phyloP scores from a whole-genome alignment of 2,113 vertebrate species.

The Isurus oxyrinchus region DNA sequence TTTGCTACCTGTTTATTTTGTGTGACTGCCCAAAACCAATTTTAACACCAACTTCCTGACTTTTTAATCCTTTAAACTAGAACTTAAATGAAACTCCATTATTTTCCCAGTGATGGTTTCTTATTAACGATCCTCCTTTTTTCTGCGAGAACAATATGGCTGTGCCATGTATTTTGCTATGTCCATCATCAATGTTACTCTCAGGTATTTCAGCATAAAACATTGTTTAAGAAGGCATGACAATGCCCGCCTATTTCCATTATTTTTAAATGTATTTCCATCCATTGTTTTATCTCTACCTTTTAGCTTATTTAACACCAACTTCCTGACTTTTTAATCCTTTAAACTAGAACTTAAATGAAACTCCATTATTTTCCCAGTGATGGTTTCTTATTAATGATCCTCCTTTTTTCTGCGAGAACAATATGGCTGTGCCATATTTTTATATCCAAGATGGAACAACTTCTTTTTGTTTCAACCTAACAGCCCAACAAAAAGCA shows the following conservation, averaged over 20 bases:
- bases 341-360: no score
- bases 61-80: neutral
- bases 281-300: no score
- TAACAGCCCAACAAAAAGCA: neutral
- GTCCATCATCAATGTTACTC: neutral
- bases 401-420: no score
- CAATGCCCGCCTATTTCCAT: no score
- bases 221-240: neutral
- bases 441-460: neutral
- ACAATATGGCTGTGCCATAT: no score
- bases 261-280: no score
- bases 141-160: neutral
- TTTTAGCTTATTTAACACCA: no score
- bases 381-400: no score
- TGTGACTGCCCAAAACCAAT: neutral
- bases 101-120: neutral
- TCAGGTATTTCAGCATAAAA: neutral
- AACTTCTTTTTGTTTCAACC: neutral
- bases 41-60: neutral
- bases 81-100: neutral
- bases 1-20: neutral
- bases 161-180: neutral
- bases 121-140: neutral
- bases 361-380: no score
- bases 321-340: no score